Conservation (phyloP, 2,113 vertebrate species). For the Canis aureus region DNA sequence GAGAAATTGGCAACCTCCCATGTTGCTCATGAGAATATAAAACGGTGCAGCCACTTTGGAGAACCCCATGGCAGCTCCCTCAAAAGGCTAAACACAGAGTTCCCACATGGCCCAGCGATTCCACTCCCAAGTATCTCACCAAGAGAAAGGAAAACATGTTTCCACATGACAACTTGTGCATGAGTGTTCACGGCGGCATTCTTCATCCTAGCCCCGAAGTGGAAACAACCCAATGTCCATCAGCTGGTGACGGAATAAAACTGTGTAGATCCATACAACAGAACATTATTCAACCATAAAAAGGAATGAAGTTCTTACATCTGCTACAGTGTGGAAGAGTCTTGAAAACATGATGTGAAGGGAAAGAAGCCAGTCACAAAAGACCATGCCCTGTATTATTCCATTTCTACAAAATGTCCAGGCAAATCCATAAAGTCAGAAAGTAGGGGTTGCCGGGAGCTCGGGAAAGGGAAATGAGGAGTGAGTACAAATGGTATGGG, state of each 20-base stretch:
- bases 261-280: rapidly evolving
- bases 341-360: background rate
- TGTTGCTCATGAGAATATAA: background rate
- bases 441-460: background rate
- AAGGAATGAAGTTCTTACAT: background rate
- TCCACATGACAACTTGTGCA: background rate
- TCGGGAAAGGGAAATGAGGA: background rate
- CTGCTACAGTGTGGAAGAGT: rapidly evolving
- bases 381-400: rapidly evolving
- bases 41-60: background rate
- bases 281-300: background rate
- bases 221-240: background rate
- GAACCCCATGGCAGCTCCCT: background rate
- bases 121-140: background rate
- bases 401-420: background rate
- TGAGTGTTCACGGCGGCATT: rapidly evolving
- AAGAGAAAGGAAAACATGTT: background rate
- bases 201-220: background rate
- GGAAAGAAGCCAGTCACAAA: background rate
- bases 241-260: background rate
- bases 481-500: rapidly evolving
- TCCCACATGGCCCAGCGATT: background rate
- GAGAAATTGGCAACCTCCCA: rapidly evolving
- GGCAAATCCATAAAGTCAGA: background rate
- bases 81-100: background rate